Base-by-base conservation (phyloP, 2,113 vertebrate species). In the Dipodomys merriami region DNA sequence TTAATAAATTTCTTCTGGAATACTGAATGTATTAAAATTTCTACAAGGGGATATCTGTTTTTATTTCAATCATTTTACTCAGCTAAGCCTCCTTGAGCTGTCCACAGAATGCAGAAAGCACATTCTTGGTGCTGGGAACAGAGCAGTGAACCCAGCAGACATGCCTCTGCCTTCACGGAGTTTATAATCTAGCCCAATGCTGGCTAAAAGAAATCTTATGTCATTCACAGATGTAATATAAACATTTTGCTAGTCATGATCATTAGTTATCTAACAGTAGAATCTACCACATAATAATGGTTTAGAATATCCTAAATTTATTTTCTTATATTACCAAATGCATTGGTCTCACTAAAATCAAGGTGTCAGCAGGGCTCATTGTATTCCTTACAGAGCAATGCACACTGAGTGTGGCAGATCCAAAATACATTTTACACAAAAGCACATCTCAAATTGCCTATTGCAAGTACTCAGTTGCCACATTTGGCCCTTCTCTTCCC, bases 11-110 rank as follows among this genome's bases (percentile, higher is more conserved):
- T 87, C 82, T 79, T 64, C 77, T 77, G 62, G 53, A 79, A 76
- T 93, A 87, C 73, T 53, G 83, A 90, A 49, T 85, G n/a, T 35
- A 68, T 79, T 87, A 65, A 33, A 73, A 13, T n/a, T 82, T 95
- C 57, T 89, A 33, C 64, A 81, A 57, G 9, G 60, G 46, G 7
- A 78, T 67, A 46, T 22, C 15, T 18, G 8, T 65, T 35, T 88
- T 69, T 73, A 39, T 80, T 46, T 87, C 60, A 88, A 8, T 85
- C 64, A 16, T 44, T 82, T 80, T 65, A 39, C 86, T 86, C 12
- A 74, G 68, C 33, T 64, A 71, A 29, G 19, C 5, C 44, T 7
- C 62, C 81, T 60, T 72, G 57, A 30, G 65, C n/a, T 71, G 4
- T 72, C 35, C 29, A 46, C 44, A 15, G 20, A 69, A 72, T 15